Base-by-base conservation (phyloP, 2,888 invertebrate species). In the Ceratothoa steindachneri region DNA sequence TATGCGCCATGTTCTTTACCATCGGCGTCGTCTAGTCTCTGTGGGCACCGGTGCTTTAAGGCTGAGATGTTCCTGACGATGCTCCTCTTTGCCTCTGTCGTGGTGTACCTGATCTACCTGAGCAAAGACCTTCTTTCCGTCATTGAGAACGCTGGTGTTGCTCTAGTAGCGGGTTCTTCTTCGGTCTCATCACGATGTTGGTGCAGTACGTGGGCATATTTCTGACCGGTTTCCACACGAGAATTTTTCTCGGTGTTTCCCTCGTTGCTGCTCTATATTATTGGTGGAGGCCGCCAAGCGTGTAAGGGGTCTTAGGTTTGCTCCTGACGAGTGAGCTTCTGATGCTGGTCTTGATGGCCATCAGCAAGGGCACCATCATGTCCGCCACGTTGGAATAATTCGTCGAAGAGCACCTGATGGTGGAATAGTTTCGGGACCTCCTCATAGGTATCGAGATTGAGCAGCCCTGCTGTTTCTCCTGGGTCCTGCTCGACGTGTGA, bases 51-150 rank as follows among this genome's bases (percentile, higher is more conserved):
- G 79, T 93, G 92, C 84, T 91, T 93, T 85, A 93, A 93, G 84
- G 92, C 92, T 15, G 90, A 91, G 77, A 92, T 93, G 89, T 94
- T 94, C 84, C 87, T 93, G 69, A 93, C 93, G 67, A 94, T 94
- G 31, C 90, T 93, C 84, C 90, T 92, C 77, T 93, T 93, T 83
- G 93, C 91, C 19, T 89, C 92, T 68, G 89, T 91, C 78, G 88
- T 93, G 80, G 91, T 93, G 55, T 93, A 91, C 84, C 84, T 91
- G 81, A 90, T 93, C 82, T 92, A 93, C 83, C 86, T 91, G 68
- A 92, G 93, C 84, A 91, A 92, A 82, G 89, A 90, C 81, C 86
- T 93, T 77, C 88, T 93, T 84, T 91, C 91, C 15, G 87, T 89
- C 69, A 89, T 91, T 82, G 93, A 71, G 12, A 73, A 83, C 83